phyloP scores from a whole-genome alignment of 2,797 vertebrate species.

The Pterois miles region DNA sequence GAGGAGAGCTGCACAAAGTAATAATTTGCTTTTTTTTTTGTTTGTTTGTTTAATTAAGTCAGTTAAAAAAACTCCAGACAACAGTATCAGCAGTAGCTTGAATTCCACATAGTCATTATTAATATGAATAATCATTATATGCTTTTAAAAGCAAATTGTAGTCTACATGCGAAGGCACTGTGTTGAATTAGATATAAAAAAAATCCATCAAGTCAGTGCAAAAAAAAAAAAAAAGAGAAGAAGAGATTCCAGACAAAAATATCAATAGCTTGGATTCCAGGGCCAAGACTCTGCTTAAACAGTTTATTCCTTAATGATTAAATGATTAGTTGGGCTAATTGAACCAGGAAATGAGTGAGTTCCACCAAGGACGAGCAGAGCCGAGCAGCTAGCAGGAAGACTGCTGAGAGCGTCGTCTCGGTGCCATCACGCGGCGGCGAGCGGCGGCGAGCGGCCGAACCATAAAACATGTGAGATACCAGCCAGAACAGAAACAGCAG shows the following conservation, averaged over 20 bases:
- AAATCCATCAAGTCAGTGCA: neutral
- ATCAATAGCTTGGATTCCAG: conserved; percentile 40
- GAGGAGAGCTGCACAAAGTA: neutral
- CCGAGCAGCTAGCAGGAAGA: conserved; percentile 23
- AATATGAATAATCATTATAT: neutral
- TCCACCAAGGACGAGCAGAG: conserved; percentile 56
- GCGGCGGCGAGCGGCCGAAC: neutral
- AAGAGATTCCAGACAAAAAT: conserved; percentile 11
- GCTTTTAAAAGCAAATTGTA: neutral
- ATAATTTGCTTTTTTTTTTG: neutral
- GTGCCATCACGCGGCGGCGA: neutral
- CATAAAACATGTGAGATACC: neutral
- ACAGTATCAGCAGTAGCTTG: neutral
- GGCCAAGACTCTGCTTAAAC: conserved; percentile 49
- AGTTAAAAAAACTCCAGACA: neutral
- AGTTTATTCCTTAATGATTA: conserved; percentile 74
- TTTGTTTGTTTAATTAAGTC: neutral
- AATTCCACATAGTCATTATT: neutral
- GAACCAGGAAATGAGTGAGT: conserved; percentile 69
- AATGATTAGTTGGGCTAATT: conserved; percentile 72
- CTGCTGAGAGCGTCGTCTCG: conserved; percentile 48
- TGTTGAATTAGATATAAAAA: neutral
- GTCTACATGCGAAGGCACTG: neutral
- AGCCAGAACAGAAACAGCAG: neutral
- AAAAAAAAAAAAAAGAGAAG: conserved; percentile 1